Evolutionary conservation across 2,113 vertebrate species (phyloP), one percentile per base, ranked within the genome.

Genomic region (Chaetodon trifascialis): DNA sequence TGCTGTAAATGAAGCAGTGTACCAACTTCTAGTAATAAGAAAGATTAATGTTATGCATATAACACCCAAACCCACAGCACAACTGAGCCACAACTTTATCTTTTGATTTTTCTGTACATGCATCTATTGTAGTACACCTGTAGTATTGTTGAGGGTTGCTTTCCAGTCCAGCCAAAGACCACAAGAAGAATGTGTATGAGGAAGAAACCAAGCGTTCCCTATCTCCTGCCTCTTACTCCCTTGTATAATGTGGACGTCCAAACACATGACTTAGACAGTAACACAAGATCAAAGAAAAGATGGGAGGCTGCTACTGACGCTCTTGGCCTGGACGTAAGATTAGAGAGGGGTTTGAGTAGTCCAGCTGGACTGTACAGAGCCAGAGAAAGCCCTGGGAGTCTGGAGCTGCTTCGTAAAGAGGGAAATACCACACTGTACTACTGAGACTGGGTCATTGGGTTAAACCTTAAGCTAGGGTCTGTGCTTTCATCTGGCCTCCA

Each of bases 401-500:
- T 80, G 47, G 58, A 71, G 78, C 67, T 73, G 55, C 60, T 56
- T 49, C 34, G 16, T 51, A 58, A 62, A 60, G 44, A 76, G 78
- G 49, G 23, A 70, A 79, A 83, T 78, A 72, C 59, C 55, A 58
- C 59, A 59, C 51, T 70, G 40, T 77, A 59, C 51, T 49, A 5
- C 36, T 21, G 36, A 77, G 78, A 80, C 15, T 68, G 34, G 73
- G 73, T 78, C 86, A 77, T 12, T 67, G 70, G 80, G 73, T 88
- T 84, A 80, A 86, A 76, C 65, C 77, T 66, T 58, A n/a, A 79
- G 59, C 52, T 80, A 4, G 14, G 65, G 71, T 51, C 80, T 83
- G 73, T 40, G 38, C 82, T 86, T 89, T 89, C 77, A 90, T 91
- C 56, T 87, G 79, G 69, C 76, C 66, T 79, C 82, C 74, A 71